Evolutionary conservation across 2,113 vertebrate genomes (phyloP), one percentile per base, ranked within the genome.

Genomic region (Hydrolagus affinis): DNA sequence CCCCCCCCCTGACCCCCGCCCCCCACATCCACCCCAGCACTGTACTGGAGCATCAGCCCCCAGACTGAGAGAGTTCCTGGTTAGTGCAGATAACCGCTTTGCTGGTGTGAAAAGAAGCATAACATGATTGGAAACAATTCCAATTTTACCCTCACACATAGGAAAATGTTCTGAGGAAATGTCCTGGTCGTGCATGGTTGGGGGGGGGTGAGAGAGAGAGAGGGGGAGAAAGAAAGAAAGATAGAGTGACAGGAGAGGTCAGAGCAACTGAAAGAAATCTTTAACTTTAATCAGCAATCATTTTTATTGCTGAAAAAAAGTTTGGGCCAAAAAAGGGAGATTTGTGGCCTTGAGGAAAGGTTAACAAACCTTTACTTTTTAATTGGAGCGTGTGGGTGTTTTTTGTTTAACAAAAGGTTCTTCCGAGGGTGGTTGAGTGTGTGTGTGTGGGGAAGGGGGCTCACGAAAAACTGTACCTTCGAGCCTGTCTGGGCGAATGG

Each of bases 291-390:
- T 80, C 76, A 64, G 57, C 76, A 17, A 80, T 80, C 76, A 30
- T 28, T 80, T 80, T 80, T 80, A 17, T 64, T 80, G 30, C 32
- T 56, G 76, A 28, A 70, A 90, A 89, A 89, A 92, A 92, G 90
- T 93, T 91, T 90, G 90, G 85, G 89, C 86, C 88, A 28, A 90
- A 89, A 89, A 92, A 88, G 83, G 76, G 87, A 87, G 86, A 90
- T 90, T 44, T 86, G 89, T 92, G 91, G 92, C 92, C 92, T 88
- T 88, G 86, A 86, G 87, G 62, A 89, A 91, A 92, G 92, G 91
- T 93, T 92, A 93, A 92, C 90, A 93, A 92, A 93, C 90, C 92
- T 91, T 88, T 86, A 90, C 92, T 91, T 92, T 91, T 92, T 94
- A 92, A 93, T 90, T 91, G 90, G 86, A 91, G 91, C 89, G 88